phyloP scores from a whole-genome alignment of 2,888 invertebrate genomes.

The Crocallis elinguaria region DNA sequence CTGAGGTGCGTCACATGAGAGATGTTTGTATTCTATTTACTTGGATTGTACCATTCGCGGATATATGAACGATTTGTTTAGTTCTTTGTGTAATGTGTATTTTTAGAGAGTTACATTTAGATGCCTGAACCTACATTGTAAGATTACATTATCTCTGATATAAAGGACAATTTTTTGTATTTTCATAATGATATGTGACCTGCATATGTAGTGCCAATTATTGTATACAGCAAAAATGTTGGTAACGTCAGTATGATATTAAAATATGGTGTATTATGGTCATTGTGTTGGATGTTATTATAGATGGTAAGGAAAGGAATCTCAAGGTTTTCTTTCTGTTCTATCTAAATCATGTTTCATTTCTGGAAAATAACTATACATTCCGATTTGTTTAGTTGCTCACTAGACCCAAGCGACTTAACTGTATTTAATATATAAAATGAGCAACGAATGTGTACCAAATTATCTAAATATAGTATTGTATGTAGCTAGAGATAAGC shows the following conservation, averaged over 20 bases:
- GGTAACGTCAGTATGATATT: conserved; percentile 57
- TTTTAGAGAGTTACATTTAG: conserved; percentile 50
- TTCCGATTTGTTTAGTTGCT: conserved; percentile 75
- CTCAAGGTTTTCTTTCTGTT: conserved; percentile 52
- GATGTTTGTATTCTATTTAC: conserved; percentile 32
- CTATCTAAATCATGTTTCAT: conserved; percentile 45
- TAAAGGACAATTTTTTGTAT: conserved; percentile 60
- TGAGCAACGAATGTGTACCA: conserved; percentile 84
- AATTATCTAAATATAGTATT: conserved; percentile 75
- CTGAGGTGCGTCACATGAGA: conserved; percentile 37
- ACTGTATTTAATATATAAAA: conserved; percentile 58
- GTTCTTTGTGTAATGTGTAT: conserved; percentile 40
- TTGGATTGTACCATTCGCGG: conserved; percentile 19
- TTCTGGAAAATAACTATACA: conserved; percentile 60
- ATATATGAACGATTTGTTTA: conserved; percentile 38
- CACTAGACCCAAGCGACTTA: conserved; percentile 52
- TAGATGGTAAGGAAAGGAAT: conserved; percentile 53
- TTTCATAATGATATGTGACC: conserved; percentile 72
- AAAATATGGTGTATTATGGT: conserved; percentile 42
- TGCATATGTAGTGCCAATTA: conserved; percentile 82
- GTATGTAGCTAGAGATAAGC: conserved; percentile 76
- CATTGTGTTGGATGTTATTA: conserved; percentile 38
- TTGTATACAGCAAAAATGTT: conserved; percentile 51
- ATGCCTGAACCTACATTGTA: conserved; percentile 47
- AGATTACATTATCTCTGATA: conserved; percentile 40